These are phyloP conservation scores for Penelope pileata DNA, from an alignment of 2,113 vertebrate species.

Conservation along the genomic window DNA sequence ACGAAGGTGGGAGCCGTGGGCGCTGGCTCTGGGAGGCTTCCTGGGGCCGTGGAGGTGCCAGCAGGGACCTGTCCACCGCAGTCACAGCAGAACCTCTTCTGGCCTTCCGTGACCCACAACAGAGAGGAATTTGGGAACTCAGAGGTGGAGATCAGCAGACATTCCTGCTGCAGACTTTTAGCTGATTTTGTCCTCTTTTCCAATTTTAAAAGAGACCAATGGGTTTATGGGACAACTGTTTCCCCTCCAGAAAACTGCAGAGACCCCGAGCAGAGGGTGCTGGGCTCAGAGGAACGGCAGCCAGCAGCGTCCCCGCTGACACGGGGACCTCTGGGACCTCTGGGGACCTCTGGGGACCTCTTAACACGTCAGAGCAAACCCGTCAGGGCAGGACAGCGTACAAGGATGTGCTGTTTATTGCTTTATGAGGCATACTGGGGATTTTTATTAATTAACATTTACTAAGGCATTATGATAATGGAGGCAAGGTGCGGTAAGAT, in stretches of 20 bases:
- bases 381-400: background rate
- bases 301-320: background rate
- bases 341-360: background rate
- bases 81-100: background rate
- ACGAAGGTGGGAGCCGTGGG: conserved; percentile 34
- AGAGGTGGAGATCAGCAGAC: background rate
- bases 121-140: background rate
- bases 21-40: accelerated
- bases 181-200: background rate
- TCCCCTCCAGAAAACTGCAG: background rate
- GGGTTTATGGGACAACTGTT: background rate
- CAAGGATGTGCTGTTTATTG: background rate
- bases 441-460: background rate
- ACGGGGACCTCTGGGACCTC: accelerated
- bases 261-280: too few species aligned
- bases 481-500: background rate
- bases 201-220: background rate
- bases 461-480: background rate
- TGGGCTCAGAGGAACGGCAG: background rate
- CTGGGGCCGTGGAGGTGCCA: background rate
- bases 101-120: accelerated
- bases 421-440: background rate
- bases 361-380: background rate
- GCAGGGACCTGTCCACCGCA: background rate
- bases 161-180: background rate